Conservation (phyloP, 2,888 invertebrate genomes). For the Heliconius charithonia region DNA sequence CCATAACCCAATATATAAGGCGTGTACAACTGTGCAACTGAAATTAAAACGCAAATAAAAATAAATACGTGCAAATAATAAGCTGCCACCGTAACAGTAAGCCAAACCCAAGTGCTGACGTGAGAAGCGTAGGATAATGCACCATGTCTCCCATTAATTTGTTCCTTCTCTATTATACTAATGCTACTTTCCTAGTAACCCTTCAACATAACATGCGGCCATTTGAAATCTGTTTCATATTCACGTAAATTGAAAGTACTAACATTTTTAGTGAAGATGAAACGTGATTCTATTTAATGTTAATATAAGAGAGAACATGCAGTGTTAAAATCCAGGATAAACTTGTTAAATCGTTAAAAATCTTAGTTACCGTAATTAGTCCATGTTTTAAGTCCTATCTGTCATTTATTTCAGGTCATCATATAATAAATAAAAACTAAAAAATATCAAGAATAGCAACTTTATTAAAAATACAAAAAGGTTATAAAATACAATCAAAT, state of each 20-base stretch:
- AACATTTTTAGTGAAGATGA: slow-evolving; percentile 36
- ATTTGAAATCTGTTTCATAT: slow-evolving; percentile 35
- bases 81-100: slow-evolving; percentile 75
- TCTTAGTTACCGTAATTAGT: slow-evolving; percentile 18
- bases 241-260: slow-evolving; percentile 39
- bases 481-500: slow-evolving; percentile 84
- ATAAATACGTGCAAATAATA: slow-evolving; percentile 78
- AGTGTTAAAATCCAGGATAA: slow-evolving; percentile 43
- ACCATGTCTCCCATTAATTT: slow-evolving; percentile 84
- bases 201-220: slow-evolving; percentile 63
- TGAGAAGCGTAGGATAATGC: slow-evolving; percentile 78
- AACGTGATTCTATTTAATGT: slow-evolving; percentile 48
- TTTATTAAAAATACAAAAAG: slow-evolving; percentile 83
- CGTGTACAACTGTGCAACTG: slow-evolving; percentile 83
- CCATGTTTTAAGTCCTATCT: slow-evolving; percentile 29
- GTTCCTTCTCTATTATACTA: slow-evolving; percentile 56
- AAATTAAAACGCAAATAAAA: slow-evolving; percentile 81
- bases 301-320: slow-evolving; percentile 48
- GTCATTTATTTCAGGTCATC: slow-evolving; percentile 31
- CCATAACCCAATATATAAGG: slow-evolving; percentile 83
- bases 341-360: slow-evolving; percentile 32
- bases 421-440: slow-evolving; percentile 60
- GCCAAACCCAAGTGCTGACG: slow-evolving; percentile 76
- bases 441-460: slow-evolving; percentile 79
- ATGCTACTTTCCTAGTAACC: slow-evolving; percentile 51